Conservation (phyloP, 2,888 invertebrate species). For the Lepidocyrtoides sp. region DNA sequence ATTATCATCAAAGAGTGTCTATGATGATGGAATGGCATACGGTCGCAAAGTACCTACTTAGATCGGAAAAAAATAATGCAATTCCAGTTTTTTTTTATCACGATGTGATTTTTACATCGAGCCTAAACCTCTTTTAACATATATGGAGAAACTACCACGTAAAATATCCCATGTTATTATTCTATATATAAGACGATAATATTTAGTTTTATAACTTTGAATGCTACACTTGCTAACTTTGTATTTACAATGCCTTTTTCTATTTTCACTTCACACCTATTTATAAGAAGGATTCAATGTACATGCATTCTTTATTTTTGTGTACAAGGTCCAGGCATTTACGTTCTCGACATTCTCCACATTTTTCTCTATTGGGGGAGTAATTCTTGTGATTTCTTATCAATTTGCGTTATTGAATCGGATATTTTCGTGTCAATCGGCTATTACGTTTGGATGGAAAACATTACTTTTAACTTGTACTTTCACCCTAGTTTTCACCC, state of each 20-base stretch:
- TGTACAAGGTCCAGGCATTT: slow-evolving; percentile 66
- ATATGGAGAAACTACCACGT: background rate
- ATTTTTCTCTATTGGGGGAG: slow-evolving; percentile 55
- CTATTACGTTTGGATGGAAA: slow-evolving; percentile 82
- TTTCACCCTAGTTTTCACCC: slow-evolving; percentile 70
- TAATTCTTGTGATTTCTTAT: slow-evolving; percentile 85
- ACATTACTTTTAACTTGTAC: slow-evolving; percentile 72
- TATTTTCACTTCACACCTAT: background rate
- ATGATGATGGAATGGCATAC: slow-evolving; percentile 12
- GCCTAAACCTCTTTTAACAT: background rate
- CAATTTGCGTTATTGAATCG: slow-evolving; percentile 85
- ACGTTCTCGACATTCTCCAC: slow-evolving; percentile 58
- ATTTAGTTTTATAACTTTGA: no score
- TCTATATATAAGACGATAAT: no score
- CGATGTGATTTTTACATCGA: background rate
- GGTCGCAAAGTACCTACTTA: background rate
- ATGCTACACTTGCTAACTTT: background rate
- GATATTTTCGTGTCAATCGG: slow-evolving; percentile 85
- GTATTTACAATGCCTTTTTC: background rate
- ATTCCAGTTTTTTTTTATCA: slow-evolving; percentile 53
- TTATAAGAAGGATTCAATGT: background rate
- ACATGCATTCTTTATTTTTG: slow-evolving; percentile 42
- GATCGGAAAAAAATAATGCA: slow-evolving; percentile 26
- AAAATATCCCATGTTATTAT: no score
- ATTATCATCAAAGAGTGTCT: slow-evolving; percentile 27